Evolutionary conservation across 2,888 invertebrate species (phyloP).

Genomic region (Drosophila planitibia): DNA sequence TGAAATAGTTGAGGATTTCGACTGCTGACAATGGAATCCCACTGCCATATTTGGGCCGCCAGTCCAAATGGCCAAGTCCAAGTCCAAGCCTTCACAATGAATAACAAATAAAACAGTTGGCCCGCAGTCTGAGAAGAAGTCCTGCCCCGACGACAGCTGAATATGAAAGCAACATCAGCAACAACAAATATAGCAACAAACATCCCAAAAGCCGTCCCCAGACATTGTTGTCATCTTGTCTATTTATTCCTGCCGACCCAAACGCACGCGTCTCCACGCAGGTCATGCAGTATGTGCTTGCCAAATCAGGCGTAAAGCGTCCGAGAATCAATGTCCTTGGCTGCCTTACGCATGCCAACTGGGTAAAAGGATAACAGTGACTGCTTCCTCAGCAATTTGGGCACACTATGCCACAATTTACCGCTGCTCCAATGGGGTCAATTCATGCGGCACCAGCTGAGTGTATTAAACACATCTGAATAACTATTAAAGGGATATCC

Average conservation of each 20-base stretch:
- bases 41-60: slow-evolving; percentile 47
- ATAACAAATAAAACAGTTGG: slow-evolving; percentile 56
- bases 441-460: slow-evolving; percentile 37
- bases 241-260: slow-evolving; percentile 38
- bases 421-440: slow-evolving; percentile 33
- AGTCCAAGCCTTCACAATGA: slow-evolving; percentile 45
- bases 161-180: slow-evolving; percentile 50
- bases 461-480: slow-evolving; percentile 50
- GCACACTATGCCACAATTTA: slow-evolving; percentile 17
- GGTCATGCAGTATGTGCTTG: slow-evolving; percentile 49
- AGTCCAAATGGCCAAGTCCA: slow-evolving; percentile 21
- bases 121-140: slow-evolving; percentile 5
- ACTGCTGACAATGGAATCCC: slow-evolving; percentile 61
- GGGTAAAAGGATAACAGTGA: slow-evolving; percentile 26
- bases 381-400: slow-evolving; percentile 5
- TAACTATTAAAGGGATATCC: slow-evolving; percentile 37
- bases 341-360: slow-evolving; percentile 28
- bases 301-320: slow-evolving; percentile 55
- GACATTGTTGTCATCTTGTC: slow-evolving; percentile 66
- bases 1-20: slow-evolving; percentile 75
- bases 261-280: slow-evolving; percentile 34
- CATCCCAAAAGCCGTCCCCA: slow-evolving; percentile 39
- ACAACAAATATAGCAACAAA: slow-evolving; percentile 25
- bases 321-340: slow-evolving; percentile 42
- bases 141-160: slow-evolving; percentile 32